Percentiles rank a stretch among this genome's conserved stretches.
Evolutionary conservation across 2,888 invertebrate genomes (phyloP).

Genomic region (Chloroclystis v-ata): DNA sequence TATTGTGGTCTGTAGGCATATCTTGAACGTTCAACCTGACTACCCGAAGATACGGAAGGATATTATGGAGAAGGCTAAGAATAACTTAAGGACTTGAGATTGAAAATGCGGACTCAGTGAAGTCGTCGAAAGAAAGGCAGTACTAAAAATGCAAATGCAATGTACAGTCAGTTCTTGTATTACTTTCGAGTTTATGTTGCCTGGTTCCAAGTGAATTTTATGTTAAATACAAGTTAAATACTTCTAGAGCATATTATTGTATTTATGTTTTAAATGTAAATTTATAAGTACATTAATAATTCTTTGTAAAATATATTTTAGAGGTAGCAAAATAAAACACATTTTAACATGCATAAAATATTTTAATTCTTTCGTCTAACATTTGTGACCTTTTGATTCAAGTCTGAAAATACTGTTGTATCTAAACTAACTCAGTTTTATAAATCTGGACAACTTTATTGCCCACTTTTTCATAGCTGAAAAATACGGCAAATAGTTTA

Average conservation of each 20-base stretch:
- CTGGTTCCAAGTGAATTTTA: not conserved
- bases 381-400: slow-evolving; percentile 51
- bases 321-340: slow-evolving; percentile 43
- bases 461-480: not conserved
- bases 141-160: too few species aligned
- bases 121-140: not conserved
- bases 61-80: slow-evolving; percentile 92
- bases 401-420: slow-evolving; percentile 51
- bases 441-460: not conserved
- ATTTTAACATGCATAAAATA: slow-evolving; percentile 57
- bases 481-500: not conserved
- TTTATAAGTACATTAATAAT: too few species aligned
- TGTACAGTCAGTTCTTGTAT: too few species aligned
- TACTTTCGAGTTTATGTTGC: not conserved
- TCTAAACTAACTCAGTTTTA: slow-evolving; percentile 36
- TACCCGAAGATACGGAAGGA: slow-evolving; percentile 95
- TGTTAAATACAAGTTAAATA: too few species aligned
- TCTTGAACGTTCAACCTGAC: slow-evolving; percentile 88
- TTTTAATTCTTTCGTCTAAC: slow-evolving; percentile 43
- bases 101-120: too few species aligned
- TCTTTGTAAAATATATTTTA: slow-evolving; percentile 18
- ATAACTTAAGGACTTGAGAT: slow-evolving; percentile 81
- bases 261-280: too few species aligned
- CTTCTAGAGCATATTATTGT: too few species aligned
- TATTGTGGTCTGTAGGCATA: slow-evolving; percentile 91